Conservation (phyloP, 92 coral and sea anemone species). For the Plumapathes pennacea region DNA sequence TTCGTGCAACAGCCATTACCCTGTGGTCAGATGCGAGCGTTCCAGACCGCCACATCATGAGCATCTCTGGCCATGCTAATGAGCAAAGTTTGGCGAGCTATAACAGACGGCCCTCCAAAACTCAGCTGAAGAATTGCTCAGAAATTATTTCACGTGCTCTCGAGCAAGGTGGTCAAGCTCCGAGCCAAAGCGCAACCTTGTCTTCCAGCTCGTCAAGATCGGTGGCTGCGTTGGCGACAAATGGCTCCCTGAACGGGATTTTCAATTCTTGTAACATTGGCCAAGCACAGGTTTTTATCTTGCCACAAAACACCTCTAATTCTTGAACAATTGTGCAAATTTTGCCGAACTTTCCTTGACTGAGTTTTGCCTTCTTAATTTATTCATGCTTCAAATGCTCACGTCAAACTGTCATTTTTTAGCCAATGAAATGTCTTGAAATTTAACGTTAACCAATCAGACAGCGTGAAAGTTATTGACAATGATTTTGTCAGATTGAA, state of each 20-base stretch:
- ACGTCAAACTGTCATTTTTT: no score
- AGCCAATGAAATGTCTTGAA: no score
- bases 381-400: no score
- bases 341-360: no score
- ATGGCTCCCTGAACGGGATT: conserved; percentile 2
- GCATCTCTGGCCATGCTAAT: conserved; percentile 29
- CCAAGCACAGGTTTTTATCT: conserved; percentile 14
- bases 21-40: conserved; percentile 22
- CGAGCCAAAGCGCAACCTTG: conserved; percentile 3
- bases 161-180: conserved; percentile 8
- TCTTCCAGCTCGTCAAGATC: neutral
- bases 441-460: no score
- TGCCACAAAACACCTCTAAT: conserved; percentile 13
- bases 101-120: conserved; percentile 21
- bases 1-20: conserved; percentile 44
- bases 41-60: conserved; percentile 36
- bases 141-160: conserved; percentile 26
- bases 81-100: conserved; percentile 42
- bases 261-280: conserved; percentile 35
- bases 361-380: no score
- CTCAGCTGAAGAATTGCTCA: conserved; percentile 33
- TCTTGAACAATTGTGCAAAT: no score
- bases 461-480: no score
- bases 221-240: conserved; percentile 2
- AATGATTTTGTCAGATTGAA: no score